These are phyloP conservation scores for Phrynocephalus vlangalii DNA, from an alignment of 2,797 vertebrate genomes.

Conservation along the genomic window DNA sequence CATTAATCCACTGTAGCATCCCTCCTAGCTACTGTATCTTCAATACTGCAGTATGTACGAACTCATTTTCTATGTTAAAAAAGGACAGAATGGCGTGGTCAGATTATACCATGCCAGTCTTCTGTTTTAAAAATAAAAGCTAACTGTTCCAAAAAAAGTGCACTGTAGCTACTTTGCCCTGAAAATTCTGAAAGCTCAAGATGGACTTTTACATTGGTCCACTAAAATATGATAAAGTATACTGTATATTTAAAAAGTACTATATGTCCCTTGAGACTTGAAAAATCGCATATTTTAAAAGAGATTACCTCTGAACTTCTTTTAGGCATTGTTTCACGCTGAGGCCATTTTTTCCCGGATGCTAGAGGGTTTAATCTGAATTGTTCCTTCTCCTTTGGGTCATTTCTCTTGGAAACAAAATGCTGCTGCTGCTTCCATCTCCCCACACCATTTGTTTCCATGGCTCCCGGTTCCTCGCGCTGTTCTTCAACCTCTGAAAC, in stretches of 20 bases:
- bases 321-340: conserved; percentile 60
- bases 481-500: conserved; percentile 66
- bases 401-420: conserved; percentile 50
- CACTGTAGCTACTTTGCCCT: background rate
- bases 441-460: conserved; percentile 52
- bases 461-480: conserved; percentile 55
- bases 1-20: background rate
- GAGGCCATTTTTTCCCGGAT: conserved; percentile 55
- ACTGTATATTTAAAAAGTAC: no score
- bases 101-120: background rate
- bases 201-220: background rate
- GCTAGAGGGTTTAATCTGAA: conserved; percentile 49
- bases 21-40: background rate
- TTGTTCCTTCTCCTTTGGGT: conserved; percentile 63
- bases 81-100: background rate
- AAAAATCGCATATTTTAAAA: background rate
- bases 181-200: background rate
- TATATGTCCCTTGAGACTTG: background rate
- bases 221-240: background rate
- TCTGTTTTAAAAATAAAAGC: background rate
- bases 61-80: background rate
- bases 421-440: conserved; percentile 53
- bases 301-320: conserved; percentile 70
- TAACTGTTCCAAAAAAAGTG: background rate
- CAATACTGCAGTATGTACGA: background rate